Percentiles rank a stretch among this genome's conserved stretches.
phyloP scores from a whole-genome alignment of 2,888 invertebrate species.

The Autographa gamma region DNA sequence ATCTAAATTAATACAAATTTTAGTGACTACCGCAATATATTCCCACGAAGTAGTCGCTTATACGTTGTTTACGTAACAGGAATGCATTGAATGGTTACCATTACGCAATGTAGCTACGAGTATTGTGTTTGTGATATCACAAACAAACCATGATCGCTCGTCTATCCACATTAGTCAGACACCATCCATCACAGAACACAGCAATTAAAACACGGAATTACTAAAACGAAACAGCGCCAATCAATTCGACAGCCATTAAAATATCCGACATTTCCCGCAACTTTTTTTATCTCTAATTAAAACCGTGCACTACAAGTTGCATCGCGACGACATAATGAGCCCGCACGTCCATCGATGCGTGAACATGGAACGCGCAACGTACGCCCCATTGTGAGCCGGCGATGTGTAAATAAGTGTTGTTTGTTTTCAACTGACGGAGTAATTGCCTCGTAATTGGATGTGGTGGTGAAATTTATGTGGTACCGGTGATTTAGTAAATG shows the following conservation, averaged over 20 bases:
- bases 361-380: slow-evolving; percentile 38
- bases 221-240: slow-evolving; percentile 23
- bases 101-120: too few relatives aligned
- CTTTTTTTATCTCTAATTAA: slow-evolving; percentile 57
- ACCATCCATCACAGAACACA: background rate
- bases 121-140: background rate
- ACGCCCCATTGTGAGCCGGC: slow-evolving; percentile 56
- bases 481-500: slow-evolving; percentile 16
- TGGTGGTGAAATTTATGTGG: slow-evolving; percentile 19
- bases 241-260: slow-evolving; percentile 24
- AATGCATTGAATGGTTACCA: too few relatives aligned
- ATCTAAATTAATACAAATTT: too few relatives aligned
- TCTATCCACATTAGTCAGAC: slow-evolving; percentile 5
- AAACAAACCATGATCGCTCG: background rate
- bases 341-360: slow-evolving; percentile 62
- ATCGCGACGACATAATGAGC: slow-evolving; percentile 52
- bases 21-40: too few relatives aligned
- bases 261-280: slow-evolving; percentile 33
- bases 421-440: slow-evolving; percentile 59
- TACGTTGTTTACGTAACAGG: too few relatives aligned
- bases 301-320: slow-evolving; percentile 39
- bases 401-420: slow-evolving; percentile 63
- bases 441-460: slow-evolving; percentile 65
- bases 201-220: slow-evolving; percentile 3
- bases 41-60: too few relatives aligned